Percentiles rank a stretch among this genome's conserved stretches.
Conservation (phyloP, 53 echinoderm and acorn worm genomes). For the Luidia sarsii region DNA sequence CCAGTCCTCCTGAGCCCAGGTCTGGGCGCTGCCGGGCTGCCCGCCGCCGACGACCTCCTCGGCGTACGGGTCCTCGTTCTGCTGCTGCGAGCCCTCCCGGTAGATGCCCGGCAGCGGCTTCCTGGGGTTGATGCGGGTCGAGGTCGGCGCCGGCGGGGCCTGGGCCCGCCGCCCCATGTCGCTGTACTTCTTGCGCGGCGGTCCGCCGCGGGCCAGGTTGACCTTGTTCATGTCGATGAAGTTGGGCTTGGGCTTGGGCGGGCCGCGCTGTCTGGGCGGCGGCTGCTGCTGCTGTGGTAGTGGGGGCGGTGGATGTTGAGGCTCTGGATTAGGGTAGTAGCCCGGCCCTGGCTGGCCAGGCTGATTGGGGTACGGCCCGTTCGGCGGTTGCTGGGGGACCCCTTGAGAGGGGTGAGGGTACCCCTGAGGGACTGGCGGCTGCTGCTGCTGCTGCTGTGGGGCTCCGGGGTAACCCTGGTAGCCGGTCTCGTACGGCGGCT, state of each 20-base stretch:
- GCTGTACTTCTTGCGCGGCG: slow-evolving; percentile 59
- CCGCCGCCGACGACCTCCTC: slow-evolving; percentile 20
- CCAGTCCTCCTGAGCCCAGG: slow-evolving; percentile 69
- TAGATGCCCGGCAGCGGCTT: slow-evolving; percentile 85
- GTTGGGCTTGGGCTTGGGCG: slow-evolving; percentile 65
- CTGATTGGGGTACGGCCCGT: slow-evolving; percentile 18
- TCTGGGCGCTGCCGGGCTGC: slow-evolving; percentile 53
- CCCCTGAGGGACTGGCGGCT: background rate
- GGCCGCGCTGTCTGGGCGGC: slow-evolving; percentile 7
- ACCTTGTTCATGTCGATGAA: slow-evolving; percentile 79
- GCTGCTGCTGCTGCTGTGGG: background rate
- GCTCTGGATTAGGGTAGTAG: slow-evolving; percentile 33
- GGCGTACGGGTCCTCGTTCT: slow-evolving; percentile 46
- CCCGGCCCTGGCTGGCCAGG: slow-evolving; percentile 8
- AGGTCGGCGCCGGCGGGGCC: slow-evolving; percentile 1
- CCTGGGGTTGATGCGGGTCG: slow-evolving; percentile 63
- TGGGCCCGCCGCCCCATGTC: slow-evolving; percentile 60
- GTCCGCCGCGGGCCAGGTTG: slow-evolving; percentile 62
- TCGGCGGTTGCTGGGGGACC: background rate
- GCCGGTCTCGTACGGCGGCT: background rate
- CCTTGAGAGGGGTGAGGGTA: background rate
- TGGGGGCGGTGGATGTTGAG: slow-evolving; percentile 17
- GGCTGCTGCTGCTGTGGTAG: slow-evolving; percentile 20
- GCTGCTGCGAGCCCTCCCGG: slow-evolving; percentile 54
- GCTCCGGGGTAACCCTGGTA: slow-evolving; percentile 18